Base-by-base conservation (phyloP, 1,140 invertebrate genomes). In the Drosophila arizonae region DNA sequence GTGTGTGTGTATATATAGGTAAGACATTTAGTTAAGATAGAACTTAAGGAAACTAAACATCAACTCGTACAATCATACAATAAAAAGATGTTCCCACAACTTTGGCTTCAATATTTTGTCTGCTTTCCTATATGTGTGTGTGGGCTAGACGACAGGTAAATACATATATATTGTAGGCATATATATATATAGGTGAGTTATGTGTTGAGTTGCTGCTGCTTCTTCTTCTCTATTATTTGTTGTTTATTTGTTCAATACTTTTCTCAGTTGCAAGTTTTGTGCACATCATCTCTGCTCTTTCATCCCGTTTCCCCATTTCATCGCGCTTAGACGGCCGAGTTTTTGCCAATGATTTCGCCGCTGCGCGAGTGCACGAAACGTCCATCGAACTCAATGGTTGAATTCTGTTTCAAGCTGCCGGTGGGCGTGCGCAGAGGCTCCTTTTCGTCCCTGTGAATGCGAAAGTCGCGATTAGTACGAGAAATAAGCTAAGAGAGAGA, bases 311-410 rank as follows among this genome's bases (percentile, higher is more conserved):
- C 28, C 13, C 26, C 30, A 4, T 41, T 46, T 28, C 21, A 30
- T 2, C 10, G 10, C 33, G 52, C 92, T 94, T 96, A 97, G 63
- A 97, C 96, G 55, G 96, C 96, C 11, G 96, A 97, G 84, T 96
- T 96, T 93, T 96, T 96, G 72, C 96, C 96, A 75, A 96, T 95
- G 76, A 96, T 96, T 81, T 94, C 94, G 48, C 95, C 95, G 30
- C 95, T 96, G 81, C 95, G 95, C 21, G 96, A 95, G 80, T 96
- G 94, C 13, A 96, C 96, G 76, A 95, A 94, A 80, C 95, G 95
- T 6, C 96, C 95, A 77, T 97, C 96, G 81, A 96, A 97, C 79
- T 96, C 96, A 5, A 96, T 94, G 21, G 95, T 96, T 45, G 95
- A 95, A 76, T 96, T 95, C 60, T 95, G 94, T 72, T 95, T 96